These are phyloP conservation scores for Sphecodes monilicornis DNA, from an alignment of 2,888 invertebrate genomes.

Conservation along the genomic window DNA sequence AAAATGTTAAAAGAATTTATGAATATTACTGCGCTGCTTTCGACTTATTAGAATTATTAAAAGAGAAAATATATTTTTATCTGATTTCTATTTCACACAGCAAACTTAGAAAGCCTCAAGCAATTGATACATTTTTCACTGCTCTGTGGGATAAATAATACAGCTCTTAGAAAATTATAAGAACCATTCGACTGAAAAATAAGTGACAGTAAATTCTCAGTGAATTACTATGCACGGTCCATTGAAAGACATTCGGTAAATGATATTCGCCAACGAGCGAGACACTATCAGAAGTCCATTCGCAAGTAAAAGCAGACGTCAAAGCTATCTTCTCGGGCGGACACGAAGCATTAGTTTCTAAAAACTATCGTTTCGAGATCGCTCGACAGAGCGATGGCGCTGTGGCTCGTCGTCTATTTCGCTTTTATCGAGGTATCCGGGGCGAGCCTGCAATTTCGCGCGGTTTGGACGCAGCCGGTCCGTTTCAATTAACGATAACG, in stretches of 20 bases:
- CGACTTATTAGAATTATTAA: too few species aligned
- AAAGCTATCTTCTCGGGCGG: neutral
- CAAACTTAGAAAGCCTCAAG: too few species aligned
- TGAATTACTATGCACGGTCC: neutral
- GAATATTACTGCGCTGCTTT: too few species aligned
- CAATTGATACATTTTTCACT: too few species aligned
- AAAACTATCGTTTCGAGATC: slow-evolving; percentile 28
- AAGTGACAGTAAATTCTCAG: neutral
- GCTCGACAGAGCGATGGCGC: slow-evolving; percentile 29
- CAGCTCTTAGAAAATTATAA: neutral
- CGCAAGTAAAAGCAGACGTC: neutral
- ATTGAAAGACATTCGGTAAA: neutral
- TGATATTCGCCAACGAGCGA: neutral
- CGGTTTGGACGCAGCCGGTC: slow-evolving; percentile 77
- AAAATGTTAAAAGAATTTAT: too few species aligned
- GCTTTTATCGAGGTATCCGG: slow-evolving; percentile 57
- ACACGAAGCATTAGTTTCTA: slow-evolving; percentile 6
- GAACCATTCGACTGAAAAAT: neutral
- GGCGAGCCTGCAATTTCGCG: slow-evolving; percentile 64
- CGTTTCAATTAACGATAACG: slow-evolving; percentile 76
- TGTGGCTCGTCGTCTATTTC: slow-evolving; percentile 62
- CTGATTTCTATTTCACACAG: too few species aligned
- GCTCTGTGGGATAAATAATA: too few species aligned
- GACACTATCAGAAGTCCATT: neutral
- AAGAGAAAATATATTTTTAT: too few species aligned